Conservation (phyloP, 2,888 invertebrate species). For the Eueremaeus valkanovi region DNA sequence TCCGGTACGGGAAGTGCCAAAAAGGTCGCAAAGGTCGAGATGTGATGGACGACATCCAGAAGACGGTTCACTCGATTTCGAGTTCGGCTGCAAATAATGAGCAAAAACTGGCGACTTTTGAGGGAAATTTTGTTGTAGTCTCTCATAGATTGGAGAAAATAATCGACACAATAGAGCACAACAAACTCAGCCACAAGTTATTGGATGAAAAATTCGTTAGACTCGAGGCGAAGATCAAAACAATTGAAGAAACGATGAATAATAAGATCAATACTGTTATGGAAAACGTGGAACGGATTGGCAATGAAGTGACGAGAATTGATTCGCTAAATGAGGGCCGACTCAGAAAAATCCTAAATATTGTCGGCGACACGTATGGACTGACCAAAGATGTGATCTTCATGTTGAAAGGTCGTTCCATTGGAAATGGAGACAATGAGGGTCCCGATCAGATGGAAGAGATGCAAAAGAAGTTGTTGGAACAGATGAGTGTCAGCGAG, state of each 20-base stretch:
- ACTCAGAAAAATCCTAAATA: constrained; percentile 44
- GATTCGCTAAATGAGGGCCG: constrained; percentile 29
- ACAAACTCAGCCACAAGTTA: neutral
- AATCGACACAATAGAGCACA: neutral
- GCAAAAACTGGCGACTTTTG: neutral
- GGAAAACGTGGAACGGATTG: neutral
- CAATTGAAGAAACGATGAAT: neutral
- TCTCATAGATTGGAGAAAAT: neutral
- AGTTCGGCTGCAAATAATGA: neutral
- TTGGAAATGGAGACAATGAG: neutral
- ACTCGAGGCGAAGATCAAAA: neutral
- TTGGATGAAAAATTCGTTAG: neutral
- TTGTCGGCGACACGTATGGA: constrained; percentile 43
- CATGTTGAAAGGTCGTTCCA: constrained; percentile 4
- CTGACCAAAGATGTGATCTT: constrained; percentile 43
- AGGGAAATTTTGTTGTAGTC: neutral
- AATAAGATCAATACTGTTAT: neutral
- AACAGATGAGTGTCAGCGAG: constrained; percentile 35
- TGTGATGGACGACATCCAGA: constrained; percentile 3
- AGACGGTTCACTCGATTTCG: neutral
- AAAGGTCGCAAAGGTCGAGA: constrained; percentile 9
- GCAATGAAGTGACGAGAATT: neutral
- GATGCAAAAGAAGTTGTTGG: constrained; percentile 44
- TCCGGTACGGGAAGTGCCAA: neutral
- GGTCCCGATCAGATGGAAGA: constrained; percentile 42